phyloP scores from a whole-genome alignment of 2,797 vertebrate species.

The Etheostoma perlongum region DNA sequence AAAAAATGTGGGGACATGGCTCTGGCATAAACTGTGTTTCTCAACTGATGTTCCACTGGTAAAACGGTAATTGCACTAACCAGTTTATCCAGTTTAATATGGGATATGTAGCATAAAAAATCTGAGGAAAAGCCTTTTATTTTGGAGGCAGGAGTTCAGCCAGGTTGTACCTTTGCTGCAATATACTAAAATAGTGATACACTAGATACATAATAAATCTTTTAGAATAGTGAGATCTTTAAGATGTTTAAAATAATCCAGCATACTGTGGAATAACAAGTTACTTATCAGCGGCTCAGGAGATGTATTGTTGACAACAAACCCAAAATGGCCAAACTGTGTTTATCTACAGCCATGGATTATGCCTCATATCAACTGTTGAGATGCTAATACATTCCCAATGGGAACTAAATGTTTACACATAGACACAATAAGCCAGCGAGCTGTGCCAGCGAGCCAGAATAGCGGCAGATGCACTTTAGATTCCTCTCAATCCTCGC shows the following conservation, averaged over 20 bases:
- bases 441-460: conserved; percentile 37
- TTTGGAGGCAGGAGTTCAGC: conserved; percentile 18
- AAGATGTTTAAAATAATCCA: conserved; percentile 25
- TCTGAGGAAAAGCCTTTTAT: conserved; percentile 36
- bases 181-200: background rate
- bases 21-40: conserved; percentile 76
- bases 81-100: conserved; percentile 85
- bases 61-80: conserved; percentile 34
- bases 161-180: background rate
- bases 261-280: conserved; percentile 15
- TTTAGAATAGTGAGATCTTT: conserved; percentile 1
- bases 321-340: conserved; percentile 51
- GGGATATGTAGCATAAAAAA: conserved; percentile 79
- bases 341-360: conserved; percentile 60
- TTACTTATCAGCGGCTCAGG: conserved; percentile 32
- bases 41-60: conserved; percentile 40
- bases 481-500: conserved; percentile 62
- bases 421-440: conserved; percentile 34
- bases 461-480: conserved; percentile 22
- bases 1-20: conserved; percentile 62
- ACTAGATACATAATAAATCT: background rate
- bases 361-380: conserved; percentile 49
- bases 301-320: conserved; percentile 42
- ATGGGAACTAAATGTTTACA: conserved; percentile 55
- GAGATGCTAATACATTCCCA: conserved; percentile 56